Percentiles rank a stretch among this genome's conserved stretches.
These are phyloP conservation scores for Sebastes paucispinis DNA, from an alignment of 2,797 vertebrate genomes.

Conservation along the genomic window DNA sequence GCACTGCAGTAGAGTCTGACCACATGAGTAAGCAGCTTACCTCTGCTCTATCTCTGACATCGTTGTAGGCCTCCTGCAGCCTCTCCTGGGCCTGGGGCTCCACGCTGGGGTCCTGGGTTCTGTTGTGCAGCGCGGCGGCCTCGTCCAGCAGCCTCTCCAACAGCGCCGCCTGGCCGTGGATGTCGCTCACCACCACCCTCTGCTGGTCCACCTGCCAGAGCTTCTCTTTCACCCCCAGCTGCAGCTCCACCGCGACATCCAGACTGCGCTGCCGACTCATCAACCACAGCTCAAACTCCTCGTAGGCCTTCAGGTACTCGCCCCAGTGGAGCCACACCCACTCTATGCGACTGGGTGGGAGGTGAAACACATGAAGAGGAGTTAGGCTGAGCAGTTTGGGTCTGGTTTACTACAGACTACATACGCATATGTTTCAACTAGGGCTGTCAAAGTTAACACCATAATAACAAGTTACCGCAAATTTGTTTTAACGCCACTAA, in stretches of 20 bases:
- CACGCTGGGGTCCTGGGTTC: slow-evolving; percentile 90
- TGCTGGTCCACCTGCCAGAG: slow-evolving; percentile 92
- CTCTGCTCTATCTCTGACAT: slow-evolving; percentile 84
- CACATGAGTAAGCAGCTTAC: slow-evolving; percentile 65
- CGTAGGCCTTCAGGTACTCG: slow-evolving; percentile 91
- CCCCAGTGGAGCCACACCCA: slow-evolving; percentile 99
- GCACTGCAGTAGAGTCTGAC: neutral
- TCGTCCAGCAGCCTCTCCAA: slow-evolving; percentile 92
- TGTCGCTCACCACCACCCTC: slow-evolving; percentile 84
- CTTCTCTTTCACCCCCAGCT: slow-evolving; percentile 92
- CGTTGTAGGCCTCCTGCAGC: slow-evolving; percentile 85
- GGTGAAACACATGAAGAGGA: neutral
- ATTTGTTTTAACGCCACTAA: too few species aligned
- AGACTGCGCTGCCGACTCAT: slow-evolving; percentile 81
- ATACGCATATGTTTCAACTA: neutral
- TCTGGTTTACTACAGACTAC: slow-evolving; percentile 1
- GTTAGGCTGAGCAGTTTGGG: slow-evolving; percentile 81
- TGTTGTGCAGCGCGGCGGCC: slow-evolving; percentile 84
- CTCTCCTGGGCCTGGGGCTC: slow-evolving; percentile 83
- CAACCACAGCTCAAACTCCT: slow-evolving; percentile 91
- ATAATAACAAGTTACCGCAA: too few species aligned
- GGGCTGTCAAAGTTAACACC: too few species aligned
- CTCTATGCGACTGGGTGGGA: slow-evolving; percentile 89
- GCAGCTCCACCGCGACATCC: slow-evolving; percentile 86
- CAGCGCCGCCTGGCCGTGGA: slow-evolving; percentile 82